Percentiles rank a stretch among this genome's conserved stretches.
Conservation (phyloP, 2,797 vertebrate species). For the Sebastes alutus region DNA sequence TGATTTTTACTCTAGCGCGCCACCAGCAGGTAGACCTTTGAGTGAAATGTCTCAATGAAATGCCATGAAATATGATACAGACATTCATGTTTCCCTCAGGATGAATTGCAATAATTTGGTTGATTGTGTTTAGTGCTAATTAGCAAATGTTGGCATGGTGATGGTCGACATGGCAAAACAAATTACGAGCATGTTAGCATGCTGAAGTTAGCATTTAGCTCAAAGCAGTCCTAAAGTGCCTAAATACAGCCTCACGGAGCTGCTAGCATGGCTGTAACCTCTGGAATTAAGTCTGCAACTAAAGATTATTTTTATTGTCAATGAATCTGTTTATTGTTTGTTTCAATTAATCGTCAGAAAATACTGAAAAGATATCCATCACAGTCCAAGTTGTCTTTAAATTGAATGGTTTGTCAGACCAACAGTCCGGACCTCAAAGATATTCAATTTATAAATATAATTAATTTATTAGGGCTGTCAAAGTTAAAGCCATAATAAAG, state of each 20-base stretch:
- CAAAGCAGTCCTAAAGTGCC: neutral
- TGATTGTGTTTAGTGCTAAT: neutral
- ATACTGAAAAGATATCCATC: neutral
- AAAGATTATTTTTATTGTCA: neutral
- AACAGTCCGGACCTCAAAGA: neutral
- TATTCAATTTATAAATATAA: neutral
- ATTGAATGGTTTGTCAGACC: neutral
- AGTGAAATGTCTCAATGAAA: too few species aligned
- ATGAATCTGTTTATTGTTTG: neutral
- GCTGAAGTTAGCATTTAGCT: neutral
- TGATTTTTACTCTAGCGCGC: too few species aligned
- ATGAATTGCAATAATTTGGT: neutral
- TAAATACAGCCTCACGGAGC: too few species aligned
- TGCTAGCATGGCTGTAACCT: neutral
- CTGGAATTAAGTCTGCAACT: neutral
- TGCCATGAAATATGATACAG: too few species aligned
- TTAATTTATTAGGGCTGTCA: neutral
- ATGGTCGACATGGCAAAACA: neutral
- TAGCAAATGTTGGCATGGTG: neutral
- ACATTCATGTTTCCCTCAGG: neutral
- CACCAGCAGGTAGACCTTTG: too few species aligned
- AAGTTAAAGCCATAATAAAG: rapidly evolving
- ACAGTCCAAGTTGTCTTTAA: neutral
- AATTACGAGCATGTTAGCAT: neutral
- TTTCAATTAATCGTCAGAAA: neutral